Evolutionary conservation across 2,797 vertebrate species (phyloP).

Genomic region (Harpagifer antarcticus): DNA sequence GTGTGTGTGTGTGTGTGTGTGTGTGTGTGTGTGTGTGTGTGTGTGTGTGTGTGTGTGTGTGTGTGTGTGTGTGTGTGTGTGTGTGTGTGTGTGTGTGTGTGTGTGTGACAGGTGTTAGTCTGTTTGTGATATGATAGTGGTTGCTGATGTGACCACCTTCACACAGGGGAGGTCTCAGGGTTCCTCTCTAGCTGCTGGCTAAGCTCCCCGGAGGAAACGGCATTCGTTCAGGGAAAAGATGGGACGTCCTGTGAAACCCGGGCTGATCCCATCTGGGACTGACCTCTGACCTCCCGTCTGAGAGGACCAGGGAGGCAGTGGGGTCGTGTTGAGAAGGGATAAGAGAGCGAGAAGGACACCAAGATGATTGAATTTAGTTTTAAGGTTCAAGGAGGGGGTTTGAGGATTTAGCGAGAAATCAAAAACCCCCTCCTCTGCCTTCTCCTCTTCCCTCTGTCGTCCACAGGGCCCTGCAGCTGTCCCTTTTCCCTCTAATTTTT

Average conservation of each 20-base stretch:
- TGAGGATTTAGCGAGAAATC: conserved; percentile 87
- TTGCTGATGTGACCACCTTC: conserved; percentile 37
- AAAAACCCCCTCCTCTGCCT: conserved; percentile 71
- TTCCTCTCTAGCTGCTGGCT: conserved; percentile 48
- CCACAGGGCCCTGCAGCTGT: conserved; percentile 88
- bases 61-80: conserved; percentile 12
- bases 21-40: conserved; percentile 12
- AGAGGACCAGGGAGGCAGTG: conserved; percentile 13
- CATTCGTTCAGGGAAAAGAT: conserved; percentile 70
- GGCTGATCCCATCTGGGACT: conserved; percentile 58
- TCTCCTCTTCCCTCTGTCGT: conserved; percentile 58
- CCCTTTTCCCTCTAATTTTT: conserved; percentile 93
- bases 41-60: conserved; percentile 12
- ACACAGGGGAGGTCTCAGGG: conserved; percentile 58
- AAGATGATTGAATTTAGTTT: conserved; percentile 84
- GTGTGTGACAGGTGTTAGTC: conserved; percentile 22
- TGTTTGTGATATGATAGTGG: conserved; percentile 19
- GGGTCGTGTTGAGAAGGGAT: conserved; percentile 48
- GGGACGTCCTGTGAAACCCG: conserved; percentile 61
- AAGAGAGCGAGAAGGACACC: conserved; percentile 66
- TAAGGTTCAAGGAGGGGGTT: conserved; percentile 77
- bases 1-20: conserved; percentile 16
- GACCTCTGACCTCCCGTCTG: conserved; percentile 72
- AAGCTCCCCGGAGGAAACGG: conserved; percentile 64
- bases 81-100: conserved; percentile 18